Evolutionary conservation across 2,888 invertebrate species (phyloP).

Genomic region (Napeogenes inachia): DNA sequence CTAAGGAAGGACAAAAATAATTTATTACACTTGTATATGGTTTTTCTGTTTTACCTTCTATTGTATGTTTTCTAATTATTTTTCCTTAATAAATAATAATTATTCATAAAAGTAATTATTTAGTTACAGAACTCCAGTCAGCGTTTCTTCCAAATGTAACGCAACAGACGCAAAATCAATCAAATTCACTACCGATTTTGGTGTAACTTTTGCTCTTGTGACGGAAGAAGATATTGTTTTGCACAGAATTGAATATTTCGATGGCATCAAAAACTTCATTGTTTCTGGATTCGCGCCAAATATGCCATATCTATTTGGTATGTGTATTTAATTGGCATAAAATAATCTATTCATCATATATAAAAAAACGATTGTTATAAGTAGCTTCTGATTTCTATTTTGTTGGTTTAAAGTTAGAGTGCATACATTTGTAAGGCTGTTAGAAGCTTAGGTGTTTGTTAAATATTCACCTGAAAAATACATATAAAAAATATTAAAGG

Average conservation of each 20-base stretch:
- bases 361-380: too few species aligned
- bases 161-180: slow-evolving; percentile 38
- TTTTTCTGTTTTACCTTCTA: too few species aligned
- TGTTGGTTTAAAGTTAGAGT: too few species aligned
- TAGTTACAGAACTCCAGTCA: slow-evolving; percentile 53
- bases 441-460: too few species aligned
- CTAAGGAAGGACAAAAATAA: too few species aligned
- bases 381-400: too few species aligned
- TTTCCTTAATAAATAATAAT: neutral
- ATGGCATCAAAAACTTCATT: slow-evolving; percentile 47
- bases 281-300: slow-evolving; percentile 42
- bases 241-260: slow-evolving; percentile 34
- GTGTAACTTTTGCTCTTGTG: slow-evolving; percentile 52
- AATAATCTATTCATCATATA: neutral
- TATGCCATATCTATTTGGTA: slow-evolving; percentile 47
- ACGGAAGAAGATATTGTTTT: slow-evolving; percentile 58
- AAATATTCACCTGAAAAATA: too few species aligned
- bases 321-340: slow-evolving; percentile 24
- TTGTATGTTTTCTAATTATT: neutral
- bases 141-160: slow-evolving; percentile 37
- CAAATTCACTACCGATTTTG: slow-evolving; percentile 58
- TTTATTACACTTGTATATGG: too few species aligned
- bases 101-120: neutral
- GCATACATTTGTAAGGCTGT: too few species aligned
- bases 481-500: too few species aligned